These are phyloP conservation scores for Orestias chungarensis DNA, from an alignment of 2,797 vertebrate species.

Conservation along the genomic window DNA sequence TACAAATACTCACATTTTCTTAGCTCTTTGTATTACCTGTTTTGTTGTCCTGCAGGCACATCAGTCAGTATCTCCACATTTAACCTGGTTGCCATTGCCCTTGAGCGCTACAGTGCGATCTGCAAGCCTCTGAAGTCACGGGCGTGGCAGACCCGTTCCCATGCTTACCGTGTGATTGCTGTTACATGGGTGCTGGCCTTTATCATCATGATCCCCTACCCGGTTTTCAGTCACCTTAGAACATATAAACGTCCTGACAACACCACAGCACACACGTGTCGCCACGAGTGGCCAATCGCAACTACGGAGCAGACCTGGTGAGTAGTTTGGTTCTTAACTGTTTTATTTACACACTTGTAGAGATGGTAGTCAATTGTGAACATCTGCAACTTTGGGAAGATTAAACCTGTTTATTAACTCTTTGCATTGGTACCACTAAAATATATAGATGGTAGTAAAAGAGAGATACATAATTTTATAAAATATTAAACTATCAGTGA, in stretches of 20 bases:
- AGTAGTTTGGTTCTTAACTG: constrained; percentile 49
- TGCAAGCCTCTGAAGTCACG: constrained; percentile 93
- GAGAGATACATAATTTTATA: too few species aligned
- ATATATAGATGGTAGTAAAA: background rate
- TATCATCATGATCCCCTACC: constrained; percentile 93
- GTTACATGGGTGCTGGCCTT: constrained; percentile 90
- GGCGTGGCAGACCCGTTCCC: constrained; percentile 96
- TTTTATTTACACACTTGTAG: background rate
- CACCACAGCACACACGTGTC: constrained; percentile 80
- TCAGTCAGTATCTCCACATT: constrained; percentile 97
- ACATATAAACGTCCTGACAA: constrained; percentile 49
- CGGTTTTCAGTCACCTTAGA: constrained; percentile 84
- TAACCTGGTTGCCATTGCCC: constrained; percentile 94
- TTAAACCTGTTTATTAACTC: background rate
- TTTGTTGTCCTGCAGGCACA: constrained; percentile 80
- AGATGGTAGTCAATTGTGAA: background rate
- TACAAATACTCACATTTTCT: background rate
- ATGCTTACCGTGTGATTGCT: constrained; percentile 90
- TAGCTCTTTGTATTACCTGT: constrained; percentile 10
- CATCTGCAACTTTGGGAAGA: background rate
- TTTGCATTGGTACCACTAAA: background rate
- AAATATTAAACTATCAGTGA: too few species aligned
- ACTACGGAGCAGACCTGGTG: constrained; percentile 87
- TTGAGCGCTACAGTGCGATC: constrained; percentile 96
- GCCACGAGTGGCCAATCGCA: constrained; percentile 84